These are phyloP conservation scores for Hiodon alosoides DNA, from an alignment of 2,113 vertebrate genomes.

Conservation along the genomic window DNA sequence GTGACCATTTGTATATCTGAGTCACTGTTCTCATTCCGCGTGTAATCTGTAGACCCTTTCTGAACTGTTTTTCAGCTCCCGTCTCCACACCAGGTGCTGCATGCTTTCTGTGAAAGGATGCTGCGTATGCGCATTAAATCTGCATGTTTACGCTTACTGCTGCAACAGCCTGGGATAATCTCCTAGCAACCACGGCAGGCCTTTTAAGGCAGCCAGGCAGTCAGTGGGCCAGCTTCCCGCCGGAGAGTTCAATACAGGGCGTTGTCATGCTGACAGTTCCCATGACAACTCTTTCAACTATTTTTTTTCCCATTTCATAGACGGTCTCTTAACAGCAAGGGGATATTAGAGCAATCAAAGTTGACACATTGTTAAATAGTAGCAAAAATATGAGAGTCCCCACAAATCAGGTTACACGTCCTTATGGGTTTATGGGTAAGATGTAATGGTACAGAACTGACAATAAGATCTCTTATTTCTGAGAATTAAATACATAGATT, in stretches of 20 bases:
- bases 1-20: background rate
- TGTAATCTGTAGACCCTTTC: background rate
- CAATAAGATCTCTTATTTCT: background rate
- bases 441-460: background rate
- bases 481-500: background rate
- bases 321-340: slow-evolving; percentile 23
- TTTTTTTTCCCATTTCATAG: slow-evolving; percentile 14
- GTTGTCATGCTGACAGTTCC: slow-evolving; percentile 45
- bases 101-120: slow-evolving; percentile 30
- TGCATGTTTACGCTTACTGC: slow-evolving; percentile 48
- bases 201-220: slow-evolving; percentile 45
- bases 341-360: slow-evolving; percentile 31
- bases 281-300: slow-evolving; percentile 52
- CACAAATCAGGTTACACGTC: background rate
- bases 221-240: slow-evolving; percentile 37
- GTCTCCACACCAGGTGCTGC: slow-evolving; percentile 14
- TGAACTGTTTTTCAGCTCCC: background rate
- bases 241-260: slow-evolving; percentile 42
- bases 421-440: background rate
- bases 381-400: background rate
- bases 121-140: slow-evolving; percentile 34
- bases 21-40: background rate
- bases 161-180: slow-evolving; percentile 44
- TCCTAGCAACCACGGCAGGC: slow-evolving; percentile 51
- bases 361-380: background rate